Base-by-base conservation (phyloP, 2,113 vertebrate species). In the Phainopepla nitens region DNA sequence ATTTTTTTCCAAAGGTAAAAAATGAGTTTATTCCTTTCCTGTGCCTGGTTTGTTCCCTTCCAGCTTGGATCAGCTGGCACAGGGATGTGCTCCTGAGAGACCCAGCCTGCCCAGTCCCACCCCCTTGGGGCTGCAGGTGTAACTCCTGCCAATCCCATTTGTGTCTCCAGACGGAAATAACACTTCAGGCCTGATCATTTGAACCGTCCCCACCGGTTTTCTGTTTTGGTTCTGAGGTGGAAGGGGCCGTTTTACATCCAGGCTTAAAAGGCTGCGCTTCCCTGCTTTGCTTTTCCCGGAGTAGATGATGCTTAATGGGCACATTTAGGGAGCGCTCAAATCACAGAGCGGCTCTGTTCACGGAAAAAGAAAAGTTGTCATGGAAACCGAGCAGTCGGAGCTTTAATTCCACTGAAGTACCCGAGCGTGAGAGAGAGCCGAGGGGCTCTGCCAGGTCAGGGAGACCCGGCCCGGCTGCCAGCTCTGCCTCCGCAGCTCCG, bases 111-210 rank as follows among this genome's bases (percentile, higher is more conserved):
- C 1, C 4, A 5, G 15, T 3, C 1, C 11, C 5, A 22, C 5
- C 5, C 17, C 5, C 1, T 0, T 2, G 6, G 6, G 6, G 18
- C 22, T 8, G 35, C 3, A 1, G 3, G 0, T 0, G 7, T 3
- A 15, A 21, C 41, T 24, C 17, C 0, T 8, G 3, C 0, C 2
- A 4, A 33, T 7, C 68, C 9, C 50, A 9, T 6, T 5, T 0
- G 2, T 13, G 15, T 11, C n/a, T 31, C 9, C 39, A 18, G 5
- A 2, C 0, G 0, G 20, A 47, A 50, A 47, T 3, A 8, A 13
- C 3, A 8, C 7, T 18, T 14, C 41, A 6, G 8, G 20, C 14
- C 36, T 9, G 16, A 10, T 17, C 0, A 33, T 17, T 64, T 27
- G 10, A 27, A 29, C 28, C n/a, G 0, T 54, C 35, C 4, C 79